Conservation (phyloP, 2,888 invertebrate genomes). For the Serrognathus titanus region DNA sequence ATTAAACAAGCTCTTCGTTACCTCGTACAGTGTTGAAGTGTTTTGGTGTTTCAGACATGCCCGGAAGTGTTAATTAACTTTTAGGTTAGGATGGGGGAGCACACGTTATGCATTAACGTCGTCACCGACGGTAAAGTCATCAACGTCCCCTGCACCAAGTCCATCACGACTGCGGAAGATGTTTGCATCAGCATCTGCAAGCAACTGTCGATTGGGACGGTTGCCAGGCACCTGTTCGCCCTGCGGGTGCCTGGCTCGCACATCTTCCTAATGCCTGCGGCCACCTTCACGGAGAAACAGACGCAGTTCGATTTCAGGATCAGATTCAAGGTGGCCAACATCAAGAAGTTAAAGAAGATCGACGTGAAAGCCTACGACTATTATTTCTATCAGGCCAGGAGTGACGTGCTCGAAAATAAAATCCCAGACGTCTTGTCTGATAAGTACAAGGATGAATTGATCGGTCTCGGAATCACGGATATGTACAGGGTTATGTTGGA, state of each 20-base stretch:
- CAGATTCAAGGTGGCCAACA: constrained; percentile 70
- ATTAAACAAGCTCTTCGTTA: no score
- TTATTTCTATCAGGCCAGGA: constrained; percentile 79
- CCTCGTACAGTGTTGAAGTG: no score
- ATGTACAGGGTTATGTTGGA: constrained; percentile 84
- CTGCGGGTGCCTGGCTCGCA: constrained; percentile 62
- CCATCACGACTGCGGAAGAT: constrained; percentile 61
- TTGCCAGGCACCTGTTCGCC: constrained; percentile 75
- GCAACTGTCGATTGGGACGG: constrained; percentile 68
- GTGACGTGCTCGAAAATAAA: constrained; percentile 75
- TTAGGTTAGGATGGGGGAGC: constrained; percentile 5
- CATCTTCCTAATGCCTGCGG: constrained; percentile 68
- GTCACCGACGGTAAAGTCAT: constrained; percentile 30
- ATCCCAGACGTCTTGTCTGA: constrained; percentile 78
- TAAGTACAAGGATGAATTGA: constrained; percentile 69
- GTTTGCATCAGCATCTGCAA: constrained; percentile 69
- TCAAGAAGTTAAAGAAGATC: constrained; percentile 60
- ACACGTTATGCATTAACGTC: constrained; percentile 22
- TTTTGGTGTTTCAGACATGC: no score
- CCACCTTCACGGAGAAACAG: constrained; percentile 50
- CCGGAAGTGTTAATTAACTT: no score
- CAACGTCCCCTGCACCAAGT: constrained; percentile 26
- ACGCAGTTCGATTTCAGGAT: constrained; percentile 72
- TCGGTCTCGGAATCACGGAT: constrained; percentile 83
- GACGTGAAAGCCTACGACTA: constrained; percentile 79